Evolutionary conservation across 2,888 invertebrate genomes (phyloP), one percentile per base, ranked within the genome.

Genomic region (Caenorhabditis zanzibari): DNA sequence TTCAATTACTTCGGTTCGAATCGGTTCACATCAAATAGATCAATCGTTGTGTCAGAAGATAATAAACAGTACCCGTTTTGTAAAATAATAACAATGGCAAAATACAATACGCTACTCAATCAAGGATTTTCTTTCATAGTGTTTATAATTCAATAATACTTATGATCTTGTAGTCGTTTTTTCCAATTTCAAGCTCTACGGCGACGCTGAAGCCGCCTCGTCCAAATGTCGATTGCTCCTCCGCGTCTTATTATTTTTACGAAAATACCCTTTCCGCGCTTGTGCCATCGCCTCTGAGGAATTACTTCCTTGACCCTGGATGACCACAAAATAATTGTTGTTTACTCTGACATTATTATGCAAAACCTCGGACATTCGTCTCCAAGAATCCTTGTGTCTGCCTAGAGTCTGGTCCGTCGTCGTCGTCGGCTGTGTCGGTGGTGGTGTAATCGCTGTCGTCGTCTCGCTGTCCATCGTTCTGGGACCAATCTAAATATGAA

Each of bases 291-390:
- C 74, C 4, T 77, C 81, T 59, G 84, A 81, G 16, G 68, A 63
- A 64, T 66, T 81, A 63, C 81, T 84, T 69, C 77, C 76, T 74
- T 84, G 84, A 71, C 81, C 84, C 84, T 84, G 75, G 38, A 81
- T 79, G 64, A 71, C 71, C 79, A 79, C 64, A 63, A 68, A 79
- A 79, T 71, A 79, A 71, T 71, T 64, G 64, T 79, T 79, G 79
- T 79, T 79, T 79, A 79, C 71, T 9, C 38, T 59, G n/a, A 32
- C 38, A 41, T 72, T 72, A 72, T 66, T 59, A 68, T 52, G 61
- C 54, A 72, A 52, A 64, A 83, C 83, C 79, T 83, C 83, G 61
- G 83, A 83, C 79, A 83, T 79, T 61, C 83, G 66, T 32, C 83
- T 52, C 32, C 38, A 38, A 6, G 79, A 79, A 44, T 74, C 74